These are phyloP conservation scores for Origma solitaria DNA, from an alignment of 2,113 vertebrate species.

Conservation along the genomic window DNA sequence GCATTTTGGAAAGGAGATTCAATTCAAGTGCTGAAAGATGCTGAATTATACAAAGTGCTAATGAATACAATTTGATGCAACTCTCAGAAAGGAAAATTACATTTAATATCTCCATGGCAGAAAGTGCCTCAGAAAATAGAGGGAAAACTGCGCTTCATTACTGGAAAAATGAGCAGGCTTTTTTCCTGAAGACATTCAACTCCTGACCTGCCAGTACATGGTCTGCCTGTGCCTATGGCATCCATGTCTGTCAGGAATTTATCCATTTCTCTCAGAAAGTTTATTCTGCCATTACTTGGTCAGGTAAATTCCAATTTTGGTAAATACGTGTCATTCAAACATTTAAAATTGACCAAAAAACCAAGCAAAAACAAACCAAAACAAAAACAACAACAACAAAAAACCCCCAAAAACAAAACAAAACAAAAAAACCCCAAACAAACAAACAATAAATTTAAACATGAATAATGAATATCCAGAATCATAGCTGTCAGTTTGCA, in stretches of 20 bases:
- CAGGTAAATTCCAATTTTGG: background rate
- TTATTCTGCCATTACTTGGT: background rate
- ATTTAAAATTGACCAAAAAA: background rate
- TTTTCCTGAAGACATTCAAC: background rate
- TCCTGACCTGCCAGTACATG: background rate
- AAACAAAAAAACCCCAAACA: background rate
- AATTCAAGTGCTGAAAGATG: background rate
- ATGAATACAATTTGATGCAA: background rate
- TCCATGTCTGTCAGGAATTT: background rate
- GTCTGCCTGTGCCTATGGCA: background rate
- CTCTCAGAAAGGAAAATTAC: background rate
- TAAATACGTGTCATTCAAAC: background rate
- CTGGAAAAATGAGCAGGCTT: background rate
- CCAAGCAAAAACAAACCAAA: no score
- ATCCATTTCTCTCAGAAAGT: background rate
- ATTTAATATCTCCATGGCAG: background rate
- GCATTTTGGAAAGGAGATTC: background rate
- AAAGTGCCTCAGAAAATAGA: background rate
- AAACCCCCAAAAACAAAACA: no score
- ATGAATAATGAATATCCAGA: background rate
- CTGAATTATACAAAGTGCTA: background rate
- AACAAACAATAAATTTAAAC: background rate
- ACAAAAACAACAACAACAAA: no score
- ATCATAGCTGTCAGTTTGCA: background rate
- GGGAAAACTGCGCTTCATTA: background rate